phyloP scores from a whole-genome alignment of 2,113 vertebrate genomes.

The Dendropsophus ebraccatus region DNA sequence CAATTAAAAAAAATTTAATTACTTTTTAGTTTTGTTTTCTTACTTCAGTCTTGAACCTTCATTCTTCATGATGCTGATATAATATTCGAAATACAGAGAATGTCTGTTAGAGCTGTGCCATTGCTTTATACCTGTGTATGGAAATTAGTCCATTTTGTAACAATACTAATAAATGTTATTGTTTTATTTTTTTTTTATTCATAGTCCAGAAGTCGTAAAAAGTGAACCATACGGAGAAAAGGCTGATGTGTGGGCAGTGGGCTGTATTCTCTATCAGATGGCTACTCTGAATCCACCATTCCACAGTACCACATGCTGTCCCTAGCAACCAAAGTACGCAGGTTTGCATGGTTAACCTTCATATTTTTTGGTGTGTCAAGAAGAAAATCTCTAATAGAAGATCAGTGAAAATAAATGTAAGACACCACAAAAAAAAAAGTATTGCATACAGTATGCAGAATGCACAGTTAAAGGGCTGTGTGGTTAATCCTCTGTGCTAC shows the following conservation, averaged over 20 bases:
- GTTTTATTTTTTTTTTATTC: conserved; percentile 40
- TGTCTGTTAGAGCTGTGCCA: not conserved
- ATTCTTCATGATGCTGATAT: not conserved
- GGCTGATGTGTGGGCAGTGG: conserved; percentile 88
- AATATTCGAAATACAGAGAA: not conserved
- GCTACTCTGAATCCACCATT: conserved; percentile 84
- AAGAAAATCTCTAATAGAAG: not conserved
- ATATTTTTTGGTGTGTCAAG: not conserved
- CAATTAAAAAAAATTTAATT: no score
- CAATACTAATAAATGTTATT: not conserved
- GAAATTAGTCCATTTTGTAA: not conserved
- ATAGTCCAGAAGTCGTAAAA: conserved; percentile 87
- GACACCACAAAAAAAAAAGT: no score
- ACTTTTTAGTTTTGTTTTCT: not conserved
- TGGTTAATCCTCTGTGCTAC: no score
- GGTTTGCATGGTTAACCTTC: not conserved
- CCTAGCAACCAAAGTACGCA: conserved; percentile 81
- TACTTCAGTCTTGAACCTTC: not conserved
- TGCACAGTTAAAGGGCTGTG: no score
- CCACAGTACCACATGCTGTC: conserved; percentile 86
- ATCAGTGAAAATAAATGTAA: not conserved
- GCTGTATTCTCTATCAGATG: conserved; percentile 92
- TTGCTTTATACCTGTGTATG: not conserved
- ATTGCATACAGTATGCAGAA: no score
- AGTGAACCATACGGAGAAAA: conserved; percentile 88